Evolutionary conservation across 2,797 vertebrate species (phyloP).

Genomic region (Sebastes diploproa): DNA sequence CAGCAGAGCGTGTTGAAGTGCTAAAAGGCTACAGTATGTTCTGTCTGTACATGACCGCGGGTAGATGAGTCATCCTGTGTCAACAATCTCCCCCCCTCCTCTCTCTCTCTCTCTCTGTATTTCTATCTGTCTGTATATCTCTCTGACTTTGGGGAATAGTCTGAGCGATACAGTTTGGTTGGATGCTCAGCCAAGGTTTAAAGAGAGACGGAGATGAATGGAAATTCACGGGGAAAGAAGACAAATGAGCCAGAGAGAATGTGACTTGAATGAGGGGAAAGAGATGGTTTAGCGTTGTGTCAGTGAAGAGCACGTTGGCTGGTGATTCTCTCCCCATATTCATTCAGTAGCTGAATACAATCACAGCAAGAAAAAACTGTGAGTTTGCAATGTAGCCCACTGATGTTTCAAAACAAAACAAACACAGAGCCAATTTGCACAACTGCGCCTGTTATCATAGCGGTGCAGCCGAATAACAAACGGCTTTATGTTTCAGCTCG

Average conservation of each 20-base stretch:
- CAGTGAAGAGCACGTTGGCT: not conserved
- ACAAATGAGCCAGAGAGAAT: not conserved
- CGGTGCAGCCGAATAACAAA: not conserved
- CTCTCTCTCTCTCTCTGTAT: not conserved
- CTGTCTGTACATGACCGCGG: constrained; percentile 59
- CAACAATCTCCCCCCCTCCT: constrained; percentile 18
- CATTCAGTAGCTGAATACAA: not conserved
- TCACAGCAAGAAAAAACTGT: not conserved
- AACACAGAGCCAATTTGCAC: not conserved
- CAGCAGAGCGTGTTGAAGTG: constrained; percentile 10
- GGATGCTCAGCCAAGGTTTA: constrained; percentile 11
- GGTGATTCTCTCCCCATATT: not conserved
- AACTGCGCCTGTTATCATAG: constrained; percentile 15
- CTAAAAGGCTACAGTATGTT: constrained; percentile 23
- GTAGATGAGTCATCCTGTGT: constrained; percentile 59
- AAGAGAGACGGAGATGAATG: not conserved
- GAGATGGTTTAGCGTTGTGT: not conserved
- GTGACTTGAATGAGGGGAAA: not conserved
- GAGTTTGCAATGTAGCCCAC: not conserved
- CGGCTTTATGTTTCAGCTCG: not conserved
- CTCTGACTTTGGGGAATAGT: constrained; percentile 6
- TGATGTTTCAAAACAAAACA: constrained; percentile 22
- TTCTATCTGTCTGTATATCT: not conserved
- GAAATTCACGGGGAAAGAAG: not conserved
- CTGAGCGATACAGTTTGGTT: not conserved